phyloP scores from a whole-genome alignment of 2,888 invertebrate genomes.

The Anticlea derivata region DNA sequence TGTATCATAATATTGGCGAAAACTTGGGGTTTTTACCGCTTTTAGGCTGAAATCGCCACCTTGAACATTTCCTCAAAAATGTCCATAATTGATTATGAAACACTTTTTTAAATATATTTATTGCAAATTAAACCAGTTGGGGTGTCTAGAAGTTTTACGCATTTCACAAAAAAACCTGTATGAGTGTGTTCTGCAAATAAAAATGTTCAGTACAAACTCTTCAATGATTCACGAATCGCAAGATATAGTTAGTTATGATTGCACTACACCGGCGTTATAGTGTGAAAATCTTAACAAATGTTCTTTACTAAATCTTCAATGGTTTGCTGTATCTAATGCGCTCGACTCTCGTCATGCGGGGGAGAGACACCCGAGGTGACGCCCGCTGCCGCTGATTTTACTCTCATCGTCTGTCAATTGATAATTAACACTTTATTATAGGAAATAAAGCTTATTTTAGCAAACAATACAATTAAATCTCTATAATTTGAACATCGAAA shows the following conservation, averaged over 20 bases:
- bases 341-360: constrained; percentile 83
- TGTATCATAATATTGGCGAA: too few relatives aligned
- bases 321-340: constrained; percentile 53
- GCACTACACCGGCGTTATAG: constrained; percentile 5
- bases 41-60: too few relatives aligned
- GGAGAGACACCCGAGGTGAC: constrained; percentile 87
- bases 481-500: background rate
- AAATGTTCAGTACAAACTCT: background rate
- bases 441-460: background rate
- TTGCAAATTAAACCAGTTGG: too few relatives aligned
- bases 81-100: too few relatives aligned
- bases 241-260: background rate
- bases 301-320: constrained; percentile 10
- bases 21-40: too few relatives aligned
- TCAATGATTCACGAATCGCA: background rate
- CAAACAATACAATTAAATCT: too few relatives aligned
- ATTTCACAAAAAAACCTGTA: too few relatives aligned
- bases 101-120: too few relatives aligned
- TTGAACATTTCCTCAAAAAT: too few relatives aligned
- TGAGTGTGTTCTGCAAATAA: too few relatives aligned
- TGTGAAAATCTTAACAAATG: background rate
- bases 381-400: constrained; percentile 82
- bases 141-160: too few relatives aligned
- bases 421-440: constrained; percentile 27
- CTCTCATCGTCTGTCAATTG: constrained; percentile 80